These are phyloP conservation scores for Neodon shergylaensis DNA, from an alignment of 2,113 vertebrate genomes.

Conservation along the genomic window DNA sequence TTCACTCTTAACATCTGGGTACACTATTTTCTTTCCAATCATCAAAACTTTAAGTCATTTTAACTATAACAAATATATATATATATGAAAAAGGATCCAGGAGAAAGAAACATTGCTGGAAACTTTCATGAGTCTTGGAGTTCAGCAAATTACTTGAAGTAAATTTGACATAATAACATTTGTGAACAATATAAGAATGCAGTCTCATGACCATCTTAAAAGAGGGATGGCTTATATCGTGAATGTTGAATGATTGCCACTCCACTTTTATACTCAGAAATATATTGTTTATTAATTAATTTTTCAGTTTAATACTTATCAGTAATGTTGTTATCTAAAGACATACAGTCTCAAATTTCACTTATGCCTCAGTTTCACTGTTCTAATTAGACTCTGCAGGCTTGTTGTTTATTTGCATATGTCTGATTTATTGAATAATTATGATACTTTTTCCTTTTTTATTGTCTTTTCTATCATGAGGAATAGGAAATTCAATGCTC, in stretches of 20 bases:
- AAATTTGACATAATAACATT: not conserved
- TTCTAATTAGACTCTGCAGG: not conserved
- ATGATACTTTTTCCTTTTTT: not conserved
- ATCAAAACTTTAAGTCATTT: not conserved
- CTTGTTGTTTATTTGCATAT: not conserved
- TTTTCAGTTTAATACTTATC: not conserved
- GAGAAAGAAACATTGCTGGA: not conserved
- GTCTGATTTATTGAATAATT: not conserved
- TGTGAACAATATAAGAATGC: not conserved
- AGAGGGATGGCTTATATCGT: not conserved
- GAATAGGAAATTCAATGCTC: not conserved
- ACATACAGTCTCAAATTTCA: not conserved
- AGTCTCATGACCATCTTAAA: not conserved
- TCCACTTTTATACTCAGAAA: not conserved
- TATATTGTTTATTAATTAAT: not conserved
- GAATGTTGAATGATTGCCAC: not conserved
- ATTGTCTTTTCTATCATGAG: not conserved
- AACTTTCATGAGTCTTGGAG: not conserved
- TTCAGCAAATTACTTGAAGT: not conserved
- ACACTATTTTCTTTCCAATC: not conserved
- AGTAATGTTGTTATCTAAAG: not conserved
- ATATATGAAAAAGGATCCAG: not conserved
- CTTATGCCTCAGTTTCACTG: not conserved
- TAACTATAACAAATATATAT: not conserved
- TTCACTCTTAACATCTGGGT: not conserved